Base-by-base conservation (phyloP, 2,888 invertebrate species). In the Acanthosepion lycidas region DNA sequence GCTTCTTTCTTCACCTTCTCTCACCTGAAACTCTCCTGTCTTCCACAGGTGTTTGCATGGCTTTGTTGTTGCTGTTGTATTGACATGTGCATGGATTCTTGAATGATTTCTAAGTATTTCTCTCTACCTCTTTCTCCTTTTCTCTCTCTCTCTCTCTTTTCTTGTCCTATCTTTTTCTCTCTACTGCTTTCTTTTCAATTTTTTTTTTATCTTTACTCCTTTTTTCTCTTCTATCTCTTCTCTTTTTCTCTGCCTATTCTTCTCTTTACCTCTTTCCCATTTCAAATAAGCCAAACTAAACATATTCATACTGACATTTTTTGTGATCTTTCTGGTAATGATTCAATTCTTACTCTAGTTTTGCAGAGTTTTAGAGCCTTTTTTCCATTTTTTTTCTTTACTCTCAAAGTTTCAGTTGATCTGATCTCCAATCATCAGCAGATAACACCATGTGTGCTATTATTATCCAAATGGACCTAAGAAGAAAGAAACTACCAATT, bases 1-100 rank as follows among this genome's bases (percentile, higher is more conserved):
- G 49, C 42, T 51, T 94, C 23, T 94, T 78, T 94, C 8, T 94
- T 94, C 94, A 94, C 59, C 92, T 91, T 94, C 48, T 91, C 91
- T 94, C 94, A 94, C 94, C 94, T 91, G 94, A 59, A 78, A 3
- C n/a, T n/a, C 28, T 49, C 59, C 91, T 91, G 28, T 55, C 51
- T 48, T 48, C 91, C 49, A 78, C 94, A 94, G 94, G 94, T 94
- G 94, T 28, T 64, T 94, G 78, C 91, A 59, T 94, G 94, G 78
- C 94, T 78, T 78, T n/a, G 78, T 78, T 28, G 8, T 78, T 78
- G 78, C 33, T 78, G n/a, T n/a, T 78, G 78, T 78, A 78, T 78
- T 78, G 15, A n/a, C 33, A n/a, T n/a, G n/a, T 78, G 78, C 78
- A 78, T 78, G 78, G n/a, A 78, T 78, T 33, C n/a, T 78, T 78